A percentile compares a stretch with the other conserved stretches of the same genome.
phyloP scores from a whole-genome alignment of 2,797 vertebrate genomes.

The Acipenser ruthenus region DNA sequence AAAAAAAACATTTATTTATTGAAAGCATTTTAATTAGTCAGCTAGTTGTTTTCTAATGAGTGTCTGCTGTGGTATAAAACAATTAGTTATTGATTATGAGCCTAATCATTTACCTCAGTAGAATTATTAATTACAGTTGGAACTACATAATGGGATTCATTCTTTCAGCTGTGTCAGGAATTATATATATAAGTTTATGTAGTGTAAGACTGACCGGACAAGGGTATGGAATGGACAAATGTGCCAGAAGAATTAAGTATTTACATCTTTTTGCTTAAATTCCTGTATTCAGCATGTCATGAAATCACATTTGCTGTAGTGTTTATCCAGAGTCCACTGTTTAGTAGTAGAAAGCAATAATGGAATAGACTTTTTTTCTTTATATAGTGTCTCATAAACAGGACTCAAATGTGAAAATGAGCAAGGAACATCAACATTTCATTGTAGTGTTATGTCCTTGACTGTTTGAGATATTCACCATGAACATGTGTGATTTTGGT shows the following conservation, averaged over 20 bases:
- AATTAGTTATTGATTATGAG: slow-evolving; percentile 45
- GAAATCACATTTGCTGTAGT: slow-evolving; percentile 9
- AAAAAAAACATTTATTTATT: slow-evolving; percentile 5
- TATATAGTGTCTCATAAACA: no score
- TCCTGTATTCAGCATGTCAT: slow-evolving; percentile 37
- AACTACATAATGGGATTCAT: slow-evolving; percentile 24
- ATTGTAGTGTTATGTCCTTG: no score
- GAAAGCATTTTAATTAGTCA: slow-evolving; percentile 52
- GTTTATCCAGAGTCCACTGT: no score
- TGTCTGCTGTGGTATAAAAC: slow-evolving; percentile 39
- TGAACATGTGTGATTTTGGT: no score
- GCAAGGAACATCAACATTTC: no score
- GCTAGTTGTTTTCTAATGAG: slow-evolving; percentile 36
- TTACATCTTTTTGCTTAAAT: slow-evolving; percentile 27
- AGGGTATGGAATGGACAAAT: slow-evolving; percentile 11
- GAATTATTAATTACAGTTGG: slow-evolving; percentile 24
- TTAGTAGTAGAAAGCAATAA: no score
- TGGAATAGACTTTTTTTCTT: no score
- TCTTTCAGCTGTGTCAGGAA: neutral
- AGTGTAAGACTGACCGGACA: slow-evolving; percentile 12
- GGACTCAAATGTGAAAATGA: no score
- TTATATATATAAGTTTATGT: slow-evolving; percentile 1
- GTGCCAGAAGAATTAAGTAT: slow-evolving; percentile 25
- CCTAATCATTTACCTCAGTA: slow-evolving; percentile 40
- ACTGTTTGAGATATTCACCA: no score